A percentile compares a stretch with the other conserved stretches of the same genome.
These are phyloP conservation scores for Fregata magnificens DNA, from an alignment of 2,113 vertebrate species.

Conservation along the genomic window DNA sequence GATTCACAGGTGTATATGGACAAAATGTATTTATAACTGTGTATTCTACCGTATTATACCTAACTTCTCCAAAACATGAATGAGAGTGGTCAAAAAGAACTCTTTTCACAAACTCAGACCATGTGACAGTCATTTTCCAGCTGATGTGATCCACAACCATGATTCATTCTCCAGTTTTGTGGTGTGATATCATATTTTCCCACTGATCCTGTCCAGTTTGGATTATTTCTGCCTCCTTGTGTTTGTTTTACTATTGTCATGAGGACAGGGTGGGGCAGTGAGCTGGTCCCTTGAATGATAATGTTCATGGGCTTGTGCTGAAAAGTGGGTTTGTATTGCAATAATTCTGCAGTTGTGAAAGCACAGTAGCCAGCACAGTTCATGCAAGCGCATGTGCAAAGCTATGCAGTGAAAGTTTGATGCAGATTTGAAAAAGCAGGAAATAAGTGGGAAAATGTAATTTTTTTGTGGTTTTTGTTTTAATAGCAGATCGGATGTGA, in stretches of 20 bases:
- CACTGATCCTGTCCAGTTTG: neutral
- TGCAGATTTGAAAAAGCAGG: neutral
- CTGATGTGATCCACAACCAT: neutral
- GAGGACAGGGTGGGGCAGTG: neutral
- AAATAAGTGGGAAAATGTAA: neutral
- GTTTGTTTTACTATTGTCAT: neutral
- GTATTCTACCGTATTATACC: neutral
- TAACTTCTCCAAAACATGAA: neutral
- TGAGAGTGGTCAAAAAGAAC: neutral
- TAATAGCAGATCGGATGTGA: constrained; percentile 79
- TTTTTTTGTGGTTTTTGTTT: neutral
- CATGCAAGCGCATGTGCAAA: neutral
- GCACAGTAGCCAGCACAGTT: neutral
- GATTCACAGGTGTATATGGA: neutral
- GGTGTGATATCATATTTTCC: neutral
- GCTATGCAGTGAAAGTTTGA: neutral
- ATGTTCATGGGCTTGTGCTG: neutral
- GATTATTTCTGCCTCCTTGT: neutral
- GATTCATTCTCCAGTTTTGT: neutral
- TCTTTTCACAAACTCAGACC: neutral
- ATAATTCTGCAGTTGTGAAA: neutral
- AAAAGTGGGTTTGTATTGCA: neutral
- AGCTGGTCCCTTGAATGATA: neutral
- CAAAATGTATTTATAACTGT: neutral
- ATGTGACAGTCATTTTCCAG: neutral